Percentiles rank a stretch among this genome's conserved stretches.
Evolutionary conservation across 2,888 invertebrate genomes (phyloP).

Genomic region (Cecidostiba fungosa): DNA sequence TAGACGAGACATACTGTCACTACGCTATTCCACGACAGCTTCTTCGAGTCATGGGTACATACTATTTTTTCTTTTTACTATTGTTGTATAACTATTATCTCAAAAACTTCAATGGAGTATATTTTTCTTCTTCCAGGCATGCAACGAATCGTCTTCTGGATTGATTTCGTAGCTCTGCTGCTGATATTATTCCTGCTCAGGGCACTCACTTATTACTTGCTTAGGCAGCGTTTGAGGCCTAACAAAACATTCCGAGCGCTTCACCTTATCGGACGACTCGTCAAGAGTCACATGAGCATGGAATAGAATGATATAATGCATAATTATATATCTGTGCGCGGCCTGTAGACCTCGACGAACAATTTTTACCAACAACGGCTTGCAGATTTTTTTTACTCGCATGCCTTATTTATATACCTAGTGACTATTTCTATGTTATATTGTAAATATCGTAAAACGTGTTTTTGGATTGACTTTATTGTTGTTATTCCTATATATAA

Average conservation of each 20-base stretch:
- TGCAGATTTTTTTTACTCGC: neutral
- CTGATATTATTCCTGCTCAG: conserved; percentile 85
- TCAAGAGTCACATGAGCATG: conserved; percentile 82
- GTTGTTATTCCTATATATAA: conserved; percentile 13
- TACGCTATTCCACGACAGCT: conserved; percentile 89
- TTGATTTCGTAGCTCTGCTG: conserved; percentile 85
- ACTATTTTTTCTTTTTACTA: neutral
- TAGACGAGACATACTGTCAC: conserved; percentile 87
- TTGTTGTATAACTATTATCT: neutral
- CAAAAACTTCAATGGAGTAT: neutral
- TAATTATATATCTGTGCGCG: no score
- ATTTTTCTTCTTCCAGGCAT: conserved; percentile 79
- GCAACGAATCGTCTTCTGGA: conserved; percentile 86
- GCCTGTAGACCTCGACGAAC: no score
- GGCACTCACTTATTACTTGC: conserved; percentile 86
- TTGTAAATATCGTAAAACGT: conserved; percentile 54
- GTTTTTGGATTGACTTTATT: conserved; percentile 22
- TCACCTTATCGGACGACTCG: conserved; percentile 86
- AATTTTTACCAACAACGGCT: neutral
- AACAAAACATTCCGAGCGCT: conserved; percentile 87
- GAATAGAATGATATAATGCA: conserved; percentile 20
- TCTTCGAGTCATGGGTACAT: conserved; percentile 85
- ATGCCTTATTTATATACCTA: neutral
- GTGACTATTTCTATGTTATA: conserved; percentile 41
- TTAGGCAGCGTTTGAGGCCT: conserved; percentile 87